phyloP scores from a whole-genome alignment of 2,888 invertebrate species.

The Griposia aprilina region DNA sequence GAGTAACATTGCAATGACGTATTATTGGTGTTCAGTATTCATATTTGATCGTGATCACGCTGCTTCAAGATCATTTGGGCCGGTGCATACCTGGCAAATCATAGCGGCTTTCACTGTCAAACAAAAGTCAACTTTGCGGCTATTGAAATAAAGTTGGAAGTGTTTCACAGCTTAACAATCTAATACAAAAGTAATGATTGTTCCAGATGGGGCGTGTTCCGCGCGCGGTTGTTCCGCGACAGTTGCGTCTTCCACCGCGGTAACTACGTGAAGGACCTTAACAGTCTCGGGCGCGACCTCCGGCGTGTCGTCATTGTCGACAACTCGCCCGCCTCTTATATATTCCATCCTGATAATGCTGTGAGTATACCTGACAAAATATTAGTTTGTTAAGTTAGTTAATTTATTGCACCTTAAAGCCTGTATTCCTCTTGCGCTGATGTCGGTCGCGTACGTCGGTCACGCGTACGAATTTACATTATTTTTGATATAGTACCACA shows the following conservation, averaged over 20 bases:
- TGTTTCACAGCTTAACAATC: background rate
- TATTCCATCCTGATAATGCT: constrained; percentile 99
- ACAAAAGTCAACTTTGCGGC: background rate
- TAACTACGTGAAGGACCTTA: constrained; percentile 99
- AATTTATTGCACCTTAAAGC: too few species aligned
- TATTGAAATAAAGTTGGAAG: background rate
- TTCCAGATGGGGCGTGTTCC: constrained; percentile 97
- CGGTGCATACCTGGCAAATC: background rate
- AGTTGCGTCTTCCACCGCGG: constrained; percentile 99
- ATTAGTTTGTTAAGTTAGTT: too few species aligned
- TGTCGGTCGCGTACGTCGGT: too few species aligned
- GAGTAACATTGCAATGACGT: background rate
- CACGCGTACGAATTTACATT: too few species aligned
- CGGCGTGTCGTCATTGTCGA: constrained; percentile 99
- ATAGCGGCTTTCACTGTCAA: background rate
- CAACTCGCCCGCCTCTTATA: constrained; percentile 99
- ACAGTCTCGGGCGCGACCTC: constrained; percentile 98
- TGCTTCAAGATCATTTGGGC: background rate
- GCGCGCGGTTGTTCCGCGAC: constrained; percentile 99
- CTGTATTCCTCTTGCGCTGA: too few species aligned
- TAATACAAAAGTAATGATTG: constrained; percentile 5
- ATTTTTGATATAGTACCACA: too few species aligned
- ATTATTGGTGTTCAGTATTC: background rate
- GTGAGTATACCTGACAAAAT: constrained; percentile 91
- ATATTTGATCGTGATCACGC: background rate